Percentiles rank a stretch among this genome's conserved stretches.
These are phyloP conservation scores for Molorchus minor DNA, from an alignment of 2,888 invertebrate species.

Conservation along the genomic window DNA sequence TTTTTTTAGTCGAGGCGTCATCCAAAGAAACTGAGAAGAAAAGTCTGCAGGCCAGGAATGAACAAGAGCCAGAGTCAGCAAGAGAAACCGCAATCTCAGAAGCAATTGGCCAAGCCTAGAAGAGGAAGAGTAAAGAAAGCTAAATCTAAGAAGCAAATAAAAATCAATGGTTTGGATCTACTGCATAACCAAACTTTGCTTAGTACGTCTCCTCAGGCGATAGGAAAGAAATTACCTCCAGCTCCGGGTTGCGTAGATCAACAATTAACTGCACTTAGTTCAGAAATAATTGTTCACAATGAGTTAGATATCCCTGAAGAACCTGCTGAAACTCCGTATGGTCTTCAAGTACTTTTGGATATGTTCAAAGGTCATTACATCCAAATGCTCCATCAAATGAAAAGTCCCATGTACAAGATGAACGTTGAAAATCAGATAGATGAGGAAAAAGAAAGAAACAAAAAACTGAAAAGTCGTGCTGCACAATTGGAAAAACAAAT, in stretches of 20 bases:
- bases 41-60: constrained; percentile 62
- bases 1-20: constrained; percentile 54
- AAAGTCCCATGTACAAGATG: constrained; percentile 76
- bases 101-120: constrained; percentile 62
- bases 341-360: constrained; percentile 86
- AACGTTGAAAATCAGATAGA: constrained; percentile 81
- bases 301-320: constrained; percentile 85
- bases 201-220: constrained; percentile 81
- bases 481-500: constrained; percentile 95
- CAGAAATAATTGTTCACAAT: constrained; percentile 75
- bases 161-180: constrained; percentile 87
- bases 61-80: constrained; percentile 49
- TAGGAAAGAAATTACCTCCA: constrained; percentile 80
- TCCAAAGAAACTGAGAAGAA: constrained; percentile 63
- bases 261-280: constrained; percentile 80
- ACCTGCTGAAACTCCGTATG: constrained; percentile 83
- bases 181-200: constrained; percentile 89
- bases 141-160: constrained; percentile 72
- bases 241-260: constrained; percentile 94
- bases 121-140: constrained; percentile 71
- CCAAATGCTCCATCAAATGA: constrained; percentile 85
- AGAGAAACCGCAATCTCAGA: constrained; percentile 46
- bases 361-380: constrained; percentile 87
- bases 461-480: constrained; percentile 81
- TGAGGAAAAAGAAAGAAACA: constrained; percentile 80